Evolutionary conservation across 1,140 invertebrate genomes (phyloP).

Genomic region (Vollenhovia emeryi): DNA sequence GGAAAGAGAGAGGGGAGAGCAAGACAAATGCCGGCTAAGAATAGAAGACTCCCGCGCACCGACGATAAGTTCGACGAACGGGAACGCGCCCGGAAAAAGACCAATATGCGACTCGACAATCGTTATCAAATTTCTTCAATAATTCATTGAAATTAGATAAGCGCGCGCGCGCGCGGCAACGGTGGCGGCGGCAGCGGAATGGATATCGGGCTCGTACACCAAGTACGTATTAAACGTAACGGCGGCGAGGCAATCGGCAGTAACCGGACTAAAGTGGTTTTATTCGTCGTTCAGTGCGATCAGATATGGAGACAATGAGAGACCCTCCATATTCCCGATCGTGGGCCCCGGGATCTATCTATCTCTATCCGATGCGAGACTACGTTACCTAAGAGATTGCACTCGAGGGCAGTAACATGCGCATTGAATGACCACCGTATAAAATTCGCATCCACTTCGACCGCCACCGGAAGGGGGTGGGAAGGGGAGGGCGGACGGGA

Average conservation of each 20-base stretch:
- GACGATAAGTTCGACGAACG: conserved; percentile 3
- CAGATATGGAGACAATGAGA: conserved; percentile 81
- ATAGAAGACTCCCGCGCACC: not conserved
- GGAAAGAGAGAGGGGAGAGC: conserved; percentile 29
- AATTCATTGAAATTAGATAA: conserved; percentile 79
- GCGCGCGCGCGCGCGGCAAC: conserved; percentile 8
- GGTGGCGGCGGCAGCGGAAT: not conserved
- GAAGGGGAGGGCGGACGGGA: not conserved
- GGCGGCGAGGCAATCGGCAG: conserved; percentile 39
- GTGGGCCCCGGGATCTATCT: conserved; percentile 44
- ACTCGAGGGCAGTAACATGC: conserved; percentile 30
- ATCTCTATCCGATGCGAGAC: conserved; percentile 36
- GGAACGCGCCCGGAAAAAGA: conserved; percentile 32
- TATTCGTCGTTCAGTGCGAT: conserved; percentile 75
- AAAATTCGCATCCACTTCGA: conserved; percentile 63
- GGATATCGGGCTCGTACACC: conserved; percentile 20
- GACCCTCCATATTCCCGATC: conserved; percentile 69
- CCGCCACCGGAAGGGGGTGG: not conserved
- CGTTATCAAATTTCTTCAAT: conserved; percentile 73
- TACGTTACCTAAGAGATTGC: conserved; percentile 49
- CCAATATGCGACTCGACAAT: conserved; percentile 53
- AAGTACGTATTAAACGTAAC: conserved; percentile 62
- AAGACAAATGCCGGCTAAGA: conserved; percentile 46
- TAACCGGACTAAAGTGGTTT: conserved; percentile 77
- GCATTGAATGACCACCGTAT: conserved; percentile 70